Percentiles rank a stretch among this genome's conserved stretches.
Evolutionary conservation across 1,140 invertebrate species (phyloP).

Genomic region (Vanessa atalanta): DNA sequence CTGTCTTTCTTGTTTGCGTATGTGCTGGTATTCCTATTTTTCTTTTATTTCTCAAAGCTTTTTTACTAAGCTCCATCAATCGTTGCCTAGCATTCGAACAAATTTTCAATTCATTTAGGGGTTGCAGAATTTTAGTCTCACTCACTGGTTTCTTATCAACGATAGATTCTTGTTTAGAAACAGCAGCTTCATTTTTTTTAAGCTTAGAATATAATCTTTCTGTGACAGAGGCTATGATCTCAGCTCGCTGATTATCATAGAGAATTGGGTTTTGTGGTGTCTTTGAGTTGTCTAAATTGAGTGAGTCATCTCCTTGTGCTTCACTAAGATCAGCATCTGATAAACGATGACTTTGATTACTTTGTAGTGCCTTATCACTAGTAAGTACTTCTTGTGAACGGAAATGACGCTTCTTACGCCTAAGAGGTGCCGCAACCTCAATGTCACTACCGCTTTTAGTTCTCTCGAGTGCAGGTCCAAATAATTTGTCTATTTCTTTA

Average conservation of each 20-base stretch:
- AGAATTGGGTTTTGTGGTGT: slow-evolving; percentile 51
- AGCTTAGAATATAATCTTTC: slow-evolving; percentile 84
- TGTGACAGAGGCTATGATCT: slow-evolving; percentile 86
- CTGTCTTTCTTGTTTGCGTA: slow-evolving; percentile 75
- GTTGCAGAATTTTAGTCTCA: slow-evolving; percentile 49
- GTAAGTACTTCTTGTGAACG: slow-evolving; percentile 75
- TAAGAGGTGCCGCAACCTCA: slow-evolving; percentile 64
- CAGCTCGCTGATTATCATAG: slow-evolving; percentile 80
- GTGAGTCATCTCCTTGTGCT: slow-evolving; percentile 44
- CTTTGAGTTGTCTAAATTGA: slow-evolving; percentile 44
- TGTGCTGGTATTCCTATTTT: slow-evolving; percentile 81
- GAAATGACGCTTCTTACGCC: slow-evolving; percentile 69
- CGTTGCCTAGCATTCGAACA: slow-evolving; percentile 81
- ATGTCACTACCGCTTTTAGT: slow-evolving; percentile 73
- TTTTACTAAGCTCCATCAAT: slow-evolving; percentile 81
- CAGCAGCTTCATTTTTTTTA: slow-evolving; percentile 81
- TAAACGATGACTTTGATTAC: slow-evolving; percentile 32
- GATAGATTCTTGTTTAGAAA: slow-evolving; percentile 66
- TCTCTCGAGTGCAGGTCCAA: slow-evolving; percentile 69
- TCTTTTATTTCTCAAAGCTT: slow-evolving; percentile 81
- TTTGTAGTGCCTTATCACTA: slow-evolving; percentile 43
- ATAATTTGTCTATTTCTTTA: slow-evolving; percentile 74
- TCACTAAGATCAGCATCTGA: slow-evolving; percentile 50
- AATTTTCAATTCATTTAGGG: slow-evolving; percentile 79
- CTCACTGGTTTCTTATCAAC: slow-evolving; percentile 61